Conservation (phyloP, 2,113 vertebrate species). For the Otus sunia region DNA sequence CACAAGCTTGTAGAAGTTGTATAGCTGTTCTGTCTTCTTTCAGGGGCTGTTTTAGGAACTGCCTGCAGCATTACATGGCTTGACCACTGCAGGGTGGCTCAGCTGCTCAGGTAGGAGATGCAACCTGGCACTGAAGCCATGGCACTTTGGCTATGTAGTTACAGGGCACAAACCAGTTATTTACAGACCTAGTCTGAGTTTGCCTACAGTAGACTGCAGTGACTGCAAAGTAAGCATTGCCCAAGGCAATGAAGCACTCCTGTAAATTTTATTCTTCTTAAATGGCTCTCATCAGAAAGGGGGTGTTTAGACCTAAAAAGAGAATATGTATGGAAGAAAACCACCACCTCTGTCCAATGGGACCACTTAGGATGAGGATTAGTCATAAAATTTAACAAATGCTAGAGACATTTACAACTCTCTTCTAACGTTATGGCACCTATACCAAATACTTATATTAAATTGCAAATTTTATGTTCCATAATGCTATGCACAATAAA, state of each 20-base stretch:
- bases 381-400: slow-evolving; percentile 73
- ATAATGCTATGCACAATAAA: slow-evolving; percentile 72
- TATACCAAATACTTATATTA: slow-evolving; percentile 69
- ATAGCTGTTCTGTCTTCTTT: background rate
- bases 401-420: slow-evolving; percentile 72
- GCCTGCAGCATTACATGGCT: background rate
- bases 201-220: background rate
- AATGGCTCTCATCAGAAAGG: background rate
- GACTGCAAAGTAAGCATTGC: background rate
- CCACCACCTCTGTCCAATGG: slow-evolving; percentile 12
- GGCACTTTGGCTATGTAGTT: background rate
- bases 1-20: background rate
- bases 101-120: fast-evolving
- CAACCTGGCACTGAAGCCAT: background rate
- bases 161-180: fast-evolving
- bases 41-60: background rate
- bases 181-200: background rate
- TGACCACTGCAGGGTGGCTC: background rate
- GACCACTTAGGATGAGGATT: slow-evolving; percentile 50
- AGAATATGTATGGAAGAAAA: slow-evolving; percentile 28
- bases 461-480: slow-evolving; percentile 71
- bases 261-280: slow-evolving; percentile 14
- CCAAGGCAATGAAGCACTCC: background rate
- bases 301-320: background rate
- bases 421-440: slow-evolving; percentile 55